Evolutionary conservation across 2,888 invertebrate species (phyloP).

Genomic region (Pristionchus arcanus): DNA sequence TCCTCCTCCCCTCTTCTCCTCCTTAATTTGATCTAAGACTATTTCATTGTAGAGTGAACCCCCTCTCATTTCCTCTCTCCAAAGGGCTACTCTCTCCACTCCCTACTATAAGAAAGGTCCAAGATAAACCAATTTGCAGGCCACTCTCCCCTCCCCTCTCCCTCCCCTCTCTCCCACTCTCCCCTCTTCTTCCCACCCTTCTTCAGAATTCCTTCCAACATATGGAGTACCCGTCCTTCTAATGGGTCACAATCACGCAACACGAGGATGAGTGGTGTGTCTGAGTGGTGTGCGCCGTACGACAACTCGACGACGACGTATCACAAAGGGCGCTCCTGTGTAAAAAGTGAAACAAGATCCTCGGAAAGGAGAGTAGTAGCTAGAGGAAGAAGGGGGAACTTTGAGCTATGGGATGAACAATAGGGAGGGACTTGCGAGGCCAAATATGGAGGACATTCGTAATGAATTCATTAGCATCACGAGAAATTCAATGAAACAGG

Average conservation of each 20-base stretch:
- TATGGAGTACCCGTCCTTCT: slow-evolving; percentile 18
- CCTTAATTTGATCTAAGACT: slow-evolving; percentile 40
- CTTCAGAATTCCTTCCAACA: slow-evolving; percentile 28
- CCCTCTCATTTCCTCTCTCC: neutral
- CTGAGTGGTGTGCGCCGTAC: slow-evolving; percentile 17
- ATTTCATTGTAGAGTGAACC: slow-evolving; percentile 37
- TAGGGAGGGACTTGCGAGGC: neutral
- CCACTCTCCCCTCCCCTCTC: slow-evolving; percentile 5
- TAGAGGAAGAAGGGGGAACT: neutral
- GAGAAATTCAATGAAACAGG: neutral
- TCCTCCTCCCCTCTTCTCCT: neutral
- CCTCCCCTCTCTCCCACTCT: neutral
- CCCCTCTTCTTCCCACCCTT: neutral
- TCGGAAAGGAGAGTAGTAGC: slow-evolving; percentile 17
- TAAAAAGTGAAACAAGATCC: slow-evolving; percentile 36
- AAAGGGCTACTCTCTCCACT: slow-evolving; percentile 14
- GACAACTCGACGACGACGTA: neutral
- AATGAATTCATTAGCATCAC: neutral
- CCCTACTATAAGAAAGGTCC: neutral
- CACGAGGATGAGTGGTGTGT: neutral
- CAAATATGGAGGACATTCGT: neutral
- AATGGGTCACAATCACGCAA: slow-evolving; percentile 34
- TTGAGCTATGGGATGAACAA: slow-evolving; percentile 17
- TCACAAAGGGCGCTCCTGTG: slow-evolving; percentile 26
- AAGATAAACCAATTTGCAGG: slow-evolving; percentile 48